Percentiles rank a stretch among this genome's conserved stretches.
Conservation (phyloP, 2,113 vertebrate species). For the cattle (Bos taurus) region ARS-UCD2.0 NC_037357.1:136554501-136555000, state of each 20-base stretch:
- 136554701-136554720: fast-evolving
- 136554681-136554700: no score
- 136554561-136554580: not conserved
- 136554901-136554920: not conserved
- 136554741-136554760: not conserved
- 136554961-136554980: fast-evolving
- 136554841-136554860: fast-evolving
- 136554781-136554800: not conserved
- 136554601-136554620: not conserved
- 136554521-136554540: not conserved
- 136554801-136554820: not conserved
- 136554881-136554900: not conserved
- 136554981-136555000: not conserved
- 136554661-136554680: not conserved
- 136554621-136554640: not conserved
- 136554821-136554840: fast-evolving
- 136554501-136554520: fast-evolving
- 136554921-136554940: not conserved
- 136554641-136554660: not conserved
- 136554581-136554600: not conserved
- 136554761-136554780: not conserved
- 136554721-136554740: not conserved
- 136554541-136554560: fast-evolving
- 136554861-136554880: not conserved
- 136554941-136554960: fast-evolving